Evolutionary conservation across 2,113 vertebrate genomes (phyloP).

Genomic region (Orthonyx spaldingii): DNA sequence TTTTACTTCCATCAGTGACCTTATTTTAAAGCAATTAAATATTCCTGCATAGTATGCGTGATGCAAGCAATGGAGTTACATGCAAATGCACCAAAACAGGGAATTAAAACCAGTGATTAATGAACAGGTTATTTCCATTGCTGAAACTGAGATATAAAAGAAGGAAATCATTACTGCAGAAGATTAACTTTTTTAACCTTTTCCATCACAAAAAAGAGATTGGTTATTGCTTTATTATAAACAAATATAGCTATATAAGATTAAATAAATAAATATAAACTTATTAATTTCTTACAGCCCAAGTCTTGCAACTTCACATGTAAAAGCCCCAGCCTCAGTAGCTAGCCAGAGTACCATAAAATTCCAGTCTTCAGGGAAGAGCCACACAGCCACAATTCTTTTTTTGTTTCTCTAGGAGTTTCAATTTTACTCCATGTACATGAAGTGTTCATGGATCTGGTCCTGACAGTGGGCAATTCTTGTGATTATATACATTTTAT

Average conservation of each 20-base stretch:
- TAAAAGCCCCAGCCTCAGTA: not conserved
- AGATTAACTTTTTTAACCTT: not conserved
- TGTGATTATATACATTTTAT: not conserved
- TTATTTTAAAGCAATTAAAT: conserved; percentile 22
- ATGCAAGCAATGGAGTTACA: not conserved
- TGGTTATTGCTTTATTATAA: not conserved
- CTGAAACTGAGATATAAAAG: not conserved
- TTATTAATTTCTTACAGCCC: not conserved
- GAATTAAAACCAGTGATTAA: not conserved
- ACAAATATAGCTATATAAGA: not conserved
- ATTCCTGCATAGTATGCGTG: not conserved
- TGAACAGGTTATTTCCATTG: not conserved
- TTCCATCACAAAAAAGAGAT: not conserved
- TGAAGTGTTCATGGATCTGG: not conserved
- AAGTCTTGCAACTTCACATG: not conserved
- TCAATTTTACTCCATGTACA: not conserved
- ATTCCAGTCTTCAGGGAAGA: not conserved
- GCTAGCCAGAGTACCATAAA: not conserved
- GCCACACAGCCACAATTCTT: not conserved
- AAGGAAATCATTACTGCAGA: not conserved
- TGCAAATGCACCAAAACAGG: not conserved
- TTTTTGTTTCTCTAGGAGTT: not conserved
- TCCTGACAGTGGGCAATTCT: not conserved
- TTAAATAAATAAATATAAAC: not conserved
- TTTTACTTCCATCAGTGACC: not conserved